phyloP scores from a whole-genome alignment of 2,113 vertebrate species.

The Lophochroa leadbeateri region DNA sequence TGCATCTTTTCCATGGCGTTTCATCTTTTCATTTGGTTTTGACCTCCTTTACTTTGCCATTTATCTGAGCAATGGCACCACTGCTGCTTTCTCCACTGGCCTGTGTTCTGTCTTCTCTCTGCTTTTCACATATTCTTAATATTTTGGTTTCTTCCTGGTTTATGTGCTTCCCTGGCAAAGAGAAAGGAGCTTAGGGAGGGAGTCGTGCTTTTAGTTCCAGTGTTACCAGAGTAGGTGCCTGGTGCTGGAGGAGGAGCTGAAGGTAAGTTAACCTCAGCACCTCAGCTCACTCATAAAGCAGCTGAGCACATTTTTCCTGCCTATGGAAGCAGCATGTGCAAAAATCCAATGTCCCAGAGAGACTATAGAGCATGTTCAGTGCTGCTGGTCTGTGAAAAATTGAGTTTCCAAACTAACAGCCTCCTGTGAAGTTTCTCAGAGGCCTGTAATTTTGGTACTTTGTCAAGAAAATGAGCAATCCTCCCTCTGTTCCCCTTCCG shows the following conservation, averaged over 20 bases:
- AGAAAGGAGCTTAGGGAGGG: background rate
- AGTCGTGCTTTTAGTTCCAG: background rate
- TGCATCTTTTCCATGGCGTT: background rate
- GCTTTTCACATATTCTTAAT: background rate
- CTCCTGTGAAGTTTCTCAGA: conserved; percentile 41
- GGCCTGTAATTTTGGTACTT: conserved; percentile 48
- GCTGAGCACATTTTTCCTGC: background rate
- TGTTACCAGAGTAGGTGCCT: background rate
- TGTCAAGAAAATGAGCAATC: conserved; percentile 62
- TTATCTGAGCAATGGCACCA: background rate
- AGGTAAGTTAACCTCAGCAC: background rate
- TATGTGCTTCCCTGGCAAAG: background rate
- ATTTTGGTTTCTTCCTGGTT: background rate
- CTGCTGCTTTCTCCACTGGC: background rate
- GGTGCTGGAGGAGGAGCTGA: background rate
- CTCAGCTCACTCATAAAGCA: background rate
- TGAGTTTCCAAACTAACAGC: conserved; percentile 6
- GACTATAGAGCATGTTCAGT: background rate
- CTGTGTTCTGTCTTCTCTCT: background rate
- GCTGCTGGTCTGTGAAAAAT: background rate
- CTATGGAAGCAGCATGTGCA: background rate
- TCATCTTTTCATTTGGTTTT: background rate
- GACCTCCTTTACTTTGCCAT: background rate
- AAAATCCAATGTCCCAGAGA: background rate
- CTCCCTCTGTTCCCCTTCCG: conserved; percentile 41